A percentile compares a stretch with the other conserved stretches of the same genome.
Conservation (phyloP, 2,113 vertebrate species). For the Verasper variegatus region DNA sequence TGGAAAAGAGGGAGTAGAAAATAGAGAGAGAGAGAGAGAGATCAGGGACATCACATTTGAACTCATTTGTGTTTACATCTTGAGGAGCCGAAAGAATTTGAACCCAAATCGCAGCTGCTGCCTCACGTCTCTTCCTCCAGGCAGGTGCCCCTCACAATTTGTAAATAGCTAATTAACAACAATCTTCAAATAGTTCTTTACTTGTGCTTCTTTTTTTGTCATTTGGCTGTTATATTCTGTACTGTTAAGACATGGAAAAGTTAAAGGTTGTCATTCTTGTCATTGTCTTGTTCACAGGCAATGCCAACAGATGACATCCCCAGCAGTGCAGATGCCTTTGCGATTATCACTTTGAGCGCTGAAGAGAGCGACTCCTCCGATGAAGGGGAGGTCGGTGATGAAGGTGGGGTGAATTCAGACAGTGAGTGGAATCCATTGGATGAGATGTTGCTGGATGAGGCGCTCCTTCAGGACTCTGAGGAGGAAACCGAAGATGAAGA, state of each 20-base stretch:
- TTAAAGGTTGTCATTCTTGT: slow-evolving; percentile 1
- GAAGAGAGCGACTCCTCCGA: background rate
- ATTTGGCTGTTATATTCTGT: background rate
- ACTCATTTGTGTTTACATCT: too few relatives aligned
- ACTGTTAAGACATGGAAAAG: background rate
- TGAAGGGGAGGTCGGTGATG: slow-evolving; percentile 8
- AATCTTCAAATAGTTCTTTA: background rate
- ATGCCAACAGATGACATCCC: background rate
- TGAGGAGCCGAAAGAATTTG: background rate
- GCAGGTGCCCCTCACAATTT: background rate
- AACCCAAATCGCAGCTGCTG: background rate
- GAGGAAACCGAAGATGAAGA: slow-evolving; percentile 13
- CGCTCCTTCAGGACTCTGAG: slow-evolving; percentile 18
- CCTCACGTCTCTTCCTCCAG: background rate
- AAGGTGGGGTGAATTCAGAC: slow-evolving; percentile 14
- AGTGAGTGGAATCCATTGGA: slow-evolving; percentile 28
- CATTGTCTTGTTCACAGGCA: slow-evolving; percentile 27
- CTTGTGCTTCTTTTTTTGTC: background rate
- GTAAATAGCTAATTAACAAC: background rate
- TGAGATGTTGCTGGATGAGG: background rate
- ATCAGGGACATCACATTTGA: too few relatives aligned
- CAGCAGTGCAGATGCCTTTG: background rate
- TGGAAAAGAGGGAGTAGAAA: too few relatives aligned
- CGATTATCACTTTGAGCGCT: slow-evolving; percentile 7
- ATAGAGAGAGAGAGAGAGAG: too few relatives aligned